phyloP scores from a whole-genome alignment of 2,113 vertebrate species.

The Leptosomus discolor region DNA sequence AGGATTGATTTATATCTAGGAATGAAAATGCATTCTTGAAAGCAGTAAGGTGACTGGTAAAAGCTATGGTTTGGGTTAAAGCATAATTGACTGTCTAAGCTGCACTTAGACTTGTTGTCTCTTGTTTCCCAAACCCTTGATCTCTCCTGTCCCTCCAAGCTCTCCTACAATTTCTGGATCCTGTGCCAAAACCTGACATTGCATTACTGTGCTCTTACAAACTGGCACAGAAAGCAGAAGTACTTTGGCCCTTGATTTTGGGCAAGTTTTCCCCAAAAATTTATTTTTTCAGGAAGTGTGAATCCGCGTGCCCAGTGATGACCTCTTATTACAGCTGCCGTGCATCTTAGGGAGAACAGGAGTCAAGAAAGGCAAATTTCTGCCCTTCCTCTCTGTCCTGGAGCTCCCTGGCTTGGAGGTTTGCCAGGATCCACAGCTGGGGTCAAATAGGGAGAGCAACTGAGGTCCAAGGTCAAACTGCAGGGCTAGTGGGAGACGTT shows the following conservation, averaged over 20 bases:
- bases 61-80: neutral
- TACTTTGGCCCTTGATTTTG: neutral
- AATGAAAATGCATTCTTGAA: neutral
- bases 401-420: neutral
- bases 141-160: neutral
- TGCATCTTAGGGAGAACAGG: neutral
- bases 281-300: neutral
- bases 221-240: neutral
- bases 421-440: constrained; percentile 24
- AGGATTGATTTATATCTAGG: neutral
- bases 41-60: neutral
- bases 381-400: neutral
- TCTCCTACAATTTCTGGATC: neutral
- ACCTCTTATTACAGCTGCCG: neutral
- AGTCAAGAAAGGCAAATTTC: neutral
- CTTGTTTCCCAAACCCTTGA: neutral
- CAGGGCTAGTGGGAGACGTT: neutral
- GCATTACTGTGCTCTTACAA: neutral
- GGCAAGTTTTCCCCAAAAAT: neutral
- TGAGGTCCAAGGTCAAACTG: constrained; percentile 41
- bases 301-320: neutral
- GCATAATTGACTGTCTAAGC: neutral
- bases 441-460: constrained; percentile 38
- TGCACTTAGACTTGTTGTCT: neutral
- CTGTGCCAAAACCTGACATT: neutral